Conservation (phyloP, 2,113 vertebrate genomes). For the Lutjanus erythropterus region DNA sequence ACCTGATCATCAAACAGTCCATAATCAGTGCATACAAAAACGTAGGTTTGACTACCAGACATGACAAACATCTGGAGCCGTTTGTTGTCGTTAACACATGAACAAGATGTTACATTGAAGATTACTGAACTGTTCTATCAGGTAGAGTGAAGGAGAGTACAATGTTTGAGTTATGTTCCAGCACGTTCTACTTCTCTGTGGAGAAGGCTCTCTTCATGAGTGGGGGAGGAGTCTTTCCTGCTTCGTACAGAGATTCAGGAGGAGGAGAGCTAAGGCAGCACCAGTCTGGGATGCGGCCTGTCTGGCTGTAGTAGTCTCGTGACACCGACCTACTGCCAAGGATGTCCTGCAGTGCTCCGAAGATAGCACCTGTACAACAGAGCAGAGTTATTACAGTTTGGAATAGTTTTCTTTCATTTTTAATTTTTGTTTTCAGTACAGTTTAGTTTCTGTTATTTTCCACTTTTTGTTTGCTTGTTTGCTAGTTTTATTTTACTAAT, state of each 20-base stretch:
- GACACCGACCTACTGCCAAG: conserved; percentile 96
- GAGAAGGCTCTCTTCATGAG: conserved; percentile 99
- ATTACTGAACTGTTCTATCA: conserved; percentile 16
- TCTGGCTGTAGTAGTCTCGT: conserved; percentile 96
- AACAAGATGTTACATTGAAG: conserved; percentile 24
- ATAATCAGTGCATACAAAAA: not conserved
- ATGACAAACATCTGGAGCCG: conserved; percentile 6
- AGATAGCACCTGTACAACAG: conserved; percentile 90
- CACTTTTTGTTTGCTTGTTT: too few relatives aligned
- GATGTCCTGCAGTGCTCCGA: conserved; percentile 96
- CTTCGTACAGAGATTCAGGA: conserved; percentile 93
- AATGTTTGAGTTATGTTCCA: not conserved
- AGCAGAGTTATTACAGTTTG: too few relatives aligned
- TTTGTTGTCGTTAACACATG: conserved; percentile 9
- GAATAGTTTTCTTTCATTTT: too few relatives aligned
- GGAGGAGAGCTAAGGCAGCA: conserved; percentile 94
- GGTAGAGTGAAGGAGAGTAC: not conserved
- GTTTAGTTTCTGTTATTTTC: too few relatives aligned
- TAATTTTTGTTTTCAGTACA: too few relatives aligned
- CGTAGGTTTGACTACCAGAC: not conserved
- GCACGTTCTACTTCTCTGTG: conserved; percentile 90
- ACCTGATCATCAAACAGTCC: conserved; percentile 25
- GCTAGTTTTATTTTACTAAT: too few relatives aligned
- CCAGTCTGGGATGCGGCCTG: conserved; percentile 96
- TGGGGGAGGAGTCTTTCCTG: conserved; percentile 92